Base-by-base conservation (phyloP, 2,888 invertebrate genomes). In the Amblyjoppa fuscipennis region DNA sequence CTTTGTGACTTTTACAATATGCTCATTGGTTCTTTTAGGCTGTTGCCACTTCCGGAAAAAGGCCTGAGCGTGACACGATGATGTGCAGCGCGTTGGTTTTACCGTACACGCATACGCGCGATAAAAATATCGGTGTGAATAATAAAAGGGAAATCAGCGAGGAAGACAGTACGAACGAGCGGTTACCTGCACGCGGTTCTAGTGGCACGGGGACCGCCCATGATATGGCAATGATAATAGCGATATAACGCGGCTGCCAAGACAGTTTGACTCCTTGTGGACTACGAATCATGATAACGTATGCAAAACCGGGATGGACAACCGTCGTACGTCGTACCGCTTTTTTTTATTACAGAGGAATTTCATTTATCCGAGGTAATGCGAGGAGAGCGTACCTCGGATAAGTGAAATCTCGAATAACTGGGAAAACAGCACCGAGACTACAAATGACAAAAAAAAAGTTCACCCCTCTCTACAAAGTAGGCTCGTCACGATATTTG, bases 101-200 rank as follows among this genome's bases (percentile, higher is more conserved):
- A 49, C 13, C 11, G n/a, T 51, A 16, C 34, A 38, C 38, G 75
- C 45, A 51, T 38, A 45, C 61, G 49, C 20, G 75, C 41, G 9
- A 75, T 64, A n/a, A 66, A 73, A 73, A 76, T 81, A 74, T 68
- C 49, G 66, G 51, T 74, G 56, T 31, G 68, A 34, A 69, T 69
- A 56, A 51, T 80, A 83, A 85, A 85, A 83, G 80, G 83, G 85
- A 85, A 85, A 85, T 81, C 83, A 69, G 80, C 53, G 64, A 83
- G 45, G 73, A 80, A 77, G 79, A 59, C 68, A 73, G 71, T 25
- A 59, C 38, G 77, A 49, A 53, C 28, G 77, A 69, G 74, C 77
- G 69, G 51, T 82, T 85, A 81, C 68, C 45, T 45, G 83, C 83
- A 74, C 85, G 80, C 68, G 71, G 51, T 75, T 80, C 80, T 79